A percentile compares a stretch with the other conserved stretches of the same genome.
Evolutionary conservation across 2,888 invertebrate genomes (phyloP).

Genomic region (Melanchra persicariae): DNA sequence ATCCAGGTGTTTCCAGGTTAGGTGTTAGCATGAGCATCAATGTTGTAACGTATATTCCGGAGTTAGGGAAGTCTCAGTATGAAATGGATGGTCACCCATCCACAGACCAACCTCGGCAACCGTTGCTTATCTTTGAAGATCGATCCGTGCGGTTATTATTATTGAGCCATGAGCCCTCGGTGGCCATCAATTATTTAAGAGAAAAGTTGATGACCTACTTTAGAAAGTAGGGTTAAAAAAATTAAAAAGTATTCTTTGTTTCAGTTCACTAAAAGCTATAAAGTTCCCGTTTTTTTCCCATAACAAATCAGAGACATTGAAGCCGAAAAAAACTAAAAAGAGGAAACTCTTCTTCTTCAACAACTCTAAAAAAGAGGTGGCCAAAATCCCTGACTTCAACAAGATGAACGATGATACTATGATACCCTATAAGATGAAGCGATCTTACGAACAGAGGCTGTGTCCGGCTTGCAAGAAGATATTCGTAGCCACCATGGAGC

Average conservation of each 20-base stretch:
- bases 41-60: too few species aligned
- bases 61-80: too few species aligned
- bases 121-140: neutral
- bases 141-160: neutral
- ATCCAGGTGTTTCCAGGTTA: neutral
- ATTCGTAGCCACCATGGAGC: slow-evolving; percentile 38
- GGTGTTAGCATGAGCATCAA: too few species aligned
- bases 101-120: neutral
- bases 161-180: neutral
- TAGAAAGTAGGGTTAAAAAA: neutral
- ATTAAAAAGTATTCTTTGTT: slow-evolving; percentile 52
- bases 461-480: slow-evolving; percentile 67
- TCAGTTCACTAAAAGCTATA: slow-evolving; percentile 75
- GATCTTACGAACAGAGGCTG: slow-evolving; percentile 62
- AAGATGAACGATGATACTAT: slow-evolving; percentile 26
- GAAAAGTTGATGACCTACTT: neutral
- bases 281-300: slow-evolving; percentile 85
- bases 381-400: slow-evolving; percentile 10
- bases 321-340: slow-evolving; percentile 73
- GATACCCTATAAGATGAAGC: slow-evolving; percentile 50
- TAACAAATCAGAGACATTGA: slow-evolving; percentile 70
- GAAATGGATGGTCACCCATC: neutral
- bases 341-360: slow-evolving; percentile 71
- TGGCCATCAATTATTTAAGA: neutral
- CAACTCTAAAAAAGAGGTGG: slow-evolving; percentile 54